Conservation (phyloP, 2,113 vertebrate genomes). For the Pandion haliaetus region DNA sequence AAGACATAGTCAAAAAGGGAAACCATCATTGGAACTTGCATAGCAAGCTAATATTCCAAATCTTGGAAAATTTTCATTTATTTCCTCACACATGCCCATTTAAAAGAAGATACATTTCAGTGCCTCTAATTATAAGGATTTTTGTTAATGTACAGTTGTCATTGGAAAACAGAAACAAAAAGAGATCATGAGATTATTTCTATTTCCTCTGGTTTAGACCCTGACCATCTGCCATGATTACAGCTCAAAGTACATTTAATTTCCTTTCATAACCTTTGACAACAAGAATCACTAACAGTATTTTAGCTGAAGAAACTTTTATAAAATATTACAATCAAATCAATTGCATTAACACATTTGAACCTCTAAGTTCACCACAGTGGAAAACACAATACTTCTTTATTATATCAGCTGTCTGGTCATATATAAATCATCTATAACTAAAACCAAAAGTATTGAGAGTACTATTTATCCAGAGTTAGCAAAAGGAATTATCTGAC, state of each 20-base stretch:
- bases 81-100: not conserved
- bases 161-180: not conserved
- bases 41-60: not conserved
- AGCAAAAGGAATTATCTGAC: constrained; percentile 75
- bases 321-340: constrained; percentile 79
- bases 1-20: not conserved
- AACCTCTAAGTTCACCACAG: constrained; percentile 70
- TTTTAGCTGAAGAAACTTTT: constrained; percentile 75
- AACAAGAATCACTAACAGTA: constrained; percentile 59
- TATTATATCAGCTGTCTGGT: constrained; percentile 81
- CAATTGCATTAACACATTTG: constrained; percentile 76
- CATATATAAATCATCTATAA: constrained; percentile 73
- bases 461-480: constrained; percentile 68
- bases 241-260: constrained; percentile 23
- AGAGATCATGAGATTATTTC: not conserved
- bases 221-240: constrained; percentile 15
- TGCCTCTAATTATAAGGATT: not conserved
- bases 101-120: not conserved
- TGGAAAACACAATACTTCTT: constrained; percentile 78
- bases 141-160: not conserved
- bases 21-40: not conserved
- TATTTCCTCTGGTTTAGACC: not conserved
- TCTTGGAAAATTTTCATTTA: not conserved
- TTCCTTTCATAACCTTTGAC: constrained; percentile 64
- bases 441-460: constrained; percentile 58